Percentiles rank a stretch among this genome's conserved stretches.
Conservation (phyloP, 2,888 invertebrate genomes). For the Volucella zonaria region DNA sequence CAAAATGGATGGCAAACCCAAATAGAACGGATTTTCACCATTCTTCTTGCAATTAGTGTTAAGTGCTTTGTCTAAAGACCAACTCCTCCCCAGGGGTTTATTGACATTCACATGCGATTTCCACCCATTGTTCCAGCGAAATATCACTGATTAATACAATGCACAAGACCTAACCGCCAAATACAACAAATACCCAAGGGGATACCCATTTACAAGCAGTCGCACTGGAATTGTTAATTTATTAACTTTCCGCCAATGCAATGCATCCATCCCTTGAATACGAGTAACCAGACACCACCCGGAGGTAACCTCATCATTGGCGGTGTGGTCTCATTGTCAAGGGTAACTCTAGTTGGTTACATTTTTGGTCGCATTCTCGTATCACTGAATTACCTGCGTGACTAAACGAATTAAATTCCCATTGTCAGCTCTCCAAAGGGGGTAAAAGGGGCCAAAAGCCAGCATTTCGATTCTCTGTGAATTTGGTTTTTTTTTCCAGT, state of each 20-base stretch:
- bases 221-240: conserved; percentile 53
- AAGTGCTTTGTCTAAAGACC: neutral
- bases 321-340: conserved; percentile 28
- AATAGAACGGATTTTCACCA: neutral
- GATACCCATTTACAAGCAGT: too few relatives aligned
- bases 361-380: conserved; percentile 47
- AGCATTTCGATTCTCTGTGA: neutral
- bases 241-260: conserved; percentile 53
- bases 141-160: conserved; percentile 58
- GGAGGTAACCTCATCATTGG: conserved; percentile 31
- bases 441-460: neutral
- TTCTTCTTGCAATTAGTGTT: neutral
- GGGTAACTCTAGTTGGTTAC: conserved; percentile 56
- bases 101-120: conserved; percentile 43
- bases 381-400: conserved; percentile 70
- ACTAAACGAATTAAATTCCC: conserved; percentile 72
- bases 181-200: conserved; percentile 11
- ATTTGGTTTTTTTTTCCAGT: conserved; percentile 26
- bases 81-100: conserved; percentile 43
- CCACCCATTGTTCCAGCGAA: conserved; percentile 36
- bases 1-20: too few relatives aligned
- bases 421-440: conserved; percentile 65
- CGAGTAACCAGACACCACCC: neutral
- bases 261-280: conserved; percentile 59
- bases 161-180: conserved; percentile 45